Conservation (phyloP, 2,888 invertebrate species). For the Temnothorax unifasciatus region DNA sequence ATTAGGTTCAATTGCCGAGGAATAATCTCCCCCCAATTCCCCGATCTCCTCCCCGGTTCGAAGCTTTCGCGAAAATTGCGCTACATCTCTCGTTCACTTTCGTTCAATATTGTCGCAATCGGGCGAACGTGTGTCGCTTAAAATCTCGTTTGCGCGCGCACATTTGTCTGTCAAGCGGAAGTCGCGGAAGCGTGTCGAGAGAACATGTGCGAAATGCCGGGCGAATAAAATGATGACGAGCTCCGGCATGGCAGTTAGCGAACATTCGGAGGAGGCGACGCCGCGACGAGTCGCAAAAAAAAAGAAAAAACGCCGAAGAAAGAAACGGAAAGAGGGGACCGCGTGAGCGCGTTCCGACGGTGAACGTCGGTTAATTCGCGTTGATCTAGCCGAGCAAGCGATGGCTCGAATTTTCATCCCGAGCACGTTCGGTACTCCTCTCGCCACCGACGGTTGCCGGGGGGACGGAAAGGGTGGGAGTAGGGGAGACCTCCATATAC, state of each 20-base stretch:
- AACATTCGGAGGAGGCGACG: neutral
- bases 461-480: neutral
- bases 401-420: conserved; percentile 61
- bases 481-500: conserved; percentile 50
- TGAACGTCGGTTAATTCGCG: conserved; percentile 61
- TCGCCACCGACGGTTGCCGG: neutral
- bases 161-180: neutral
- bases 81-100: neutral
- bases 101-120: conserved; percentile 46
- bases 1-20: conserved; percentile 41
- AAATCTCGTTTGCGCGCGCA: neutral
- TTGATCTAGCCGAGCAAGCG: conserved; percentile 34
- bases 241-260: neutral
- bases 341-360: conserved; percentile 44
- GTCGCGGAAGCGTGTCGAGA: neutral
- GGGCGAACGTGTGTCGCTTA: neutral
- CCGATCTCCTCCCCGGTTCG: neutral
- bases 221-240: neutral
- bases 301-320: too few relatives aligned
- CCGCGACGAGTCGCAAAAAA: neutral
- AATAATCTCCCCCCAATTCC: neutral
- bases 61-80: neutral
- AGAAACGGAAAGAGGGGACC: neutral
- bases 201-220: neutral
- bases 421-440: conserved; percentile 59